phyloP scores from a whole-genome alignment of 2,113 vertebrate species.

The Gavialis gangeticus region DNA sequence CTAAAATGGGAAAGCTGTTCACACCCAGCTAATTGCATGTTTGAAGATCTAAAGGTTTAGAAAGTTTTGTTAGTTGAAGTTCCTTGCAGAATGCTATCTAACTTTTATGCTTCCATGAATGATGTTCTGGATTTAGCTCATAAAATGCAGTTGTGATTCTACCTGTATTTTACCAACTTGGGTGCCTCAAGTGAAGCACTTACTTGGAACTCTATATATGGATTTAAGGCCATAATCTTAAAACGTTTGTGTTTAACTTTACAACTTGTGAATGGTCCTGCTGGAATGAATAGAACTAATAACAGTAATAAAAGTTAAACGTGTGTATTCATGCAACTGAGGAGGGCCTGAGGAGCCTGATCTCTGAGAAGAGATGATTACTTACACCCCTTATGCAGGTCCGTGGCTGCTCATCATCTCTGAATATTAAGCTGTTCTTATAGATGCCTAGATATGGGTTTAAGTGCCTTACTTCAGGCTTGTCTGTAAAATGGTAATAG shows the following conservation, averaged over 20 bases:
- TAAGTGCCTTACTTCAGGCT: slow-evolving; percentile 3
- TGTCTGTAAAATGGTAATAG: background rate
- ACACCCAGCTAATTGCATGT: background rate
- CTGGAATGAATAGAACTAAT: background rate
- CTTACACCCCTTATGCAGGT: background rate
- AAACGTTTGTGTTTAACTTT: background rate
- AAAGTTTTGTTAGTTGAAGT: background rate
- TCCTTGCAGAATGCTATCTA: background rate
- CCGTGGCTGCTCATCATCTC: background rate
- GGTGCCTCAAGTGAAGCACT: background rate
- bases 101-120: no score
- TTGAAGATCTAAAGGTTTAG: background rate
- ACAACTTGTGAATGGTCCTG: background rate
- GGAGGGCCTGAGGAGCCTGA: background rate
- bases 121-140: background rate
- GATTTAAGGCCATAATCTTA: background rate
- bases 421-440: background rate
- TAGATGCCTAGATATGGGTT: background rate
- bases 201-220: background rate
- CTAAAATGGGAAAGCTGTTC: no score
- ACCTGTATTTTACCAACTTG: background rate
- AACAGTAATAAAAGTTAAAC: background rate
- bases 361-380: background rate
- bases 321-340: background rate
- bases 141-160: background rate